Conservation (phyloP, 1,140 invertebrate species). For the Drosophila pseudoananassae region DNA sequence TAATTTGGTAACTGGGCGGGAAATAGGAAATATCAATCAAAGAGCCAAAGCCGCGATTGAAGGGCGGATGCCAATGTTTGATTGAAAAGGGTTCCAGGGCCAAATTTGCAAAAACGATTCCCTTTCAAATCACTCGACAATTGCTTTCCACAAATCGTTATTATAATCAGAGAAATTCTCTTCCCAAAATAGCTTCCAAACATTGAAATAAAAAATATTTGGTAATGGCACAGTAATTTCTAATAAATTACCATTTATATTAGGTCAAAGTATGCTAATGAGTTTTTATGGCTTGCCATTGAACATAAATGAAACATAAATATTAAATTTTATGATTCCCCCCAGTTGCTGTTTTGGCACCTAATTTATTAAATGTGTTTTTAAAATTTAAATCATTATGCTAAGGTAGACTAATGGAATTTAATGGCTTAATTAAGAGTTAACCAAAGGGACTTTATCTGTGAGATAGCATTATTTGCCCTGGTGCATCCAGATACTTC, state of each 20-base stretch:
- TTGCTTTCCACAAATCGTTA: background rate
- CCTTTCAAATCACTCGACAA: conserved; percentile 14
- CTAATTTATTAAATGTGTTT: background rate
- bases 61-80: conserved; percentile 5
- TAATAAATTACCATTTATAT: conserved; percentile 3
- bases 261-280: background rate
- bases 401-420: background rate
- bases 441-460: conserved; percentile 2
- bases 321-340: background rate
- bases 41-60: conserved; percentile 30
- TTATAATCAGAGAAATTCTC: background rate
- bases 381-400: background rate
- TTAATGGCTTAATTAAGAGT: background rate
- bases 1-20: conserved; percentile 9
- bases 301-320: conserved; percentile 2
- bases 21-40: conserved; percentile 44
- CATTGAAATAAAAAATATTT: background rate
- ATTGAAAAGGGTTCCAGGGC: conserved; percentile 1
- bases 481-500: conserved; percentile 18
- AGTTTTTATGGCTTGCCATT: conserved; percentile 3
- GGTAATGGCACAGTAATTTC: conserved; percentile 8
- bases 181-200: background rate
- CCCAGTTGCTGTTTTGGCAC: background rate
- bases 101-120: background rate
- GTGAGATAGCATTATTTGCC: background rate